These are phyloP conservation scores for Tiliacea aurago DNA, from an alignment of 2,888 invertebrate species.

Conservation along the genomic window DNA sequence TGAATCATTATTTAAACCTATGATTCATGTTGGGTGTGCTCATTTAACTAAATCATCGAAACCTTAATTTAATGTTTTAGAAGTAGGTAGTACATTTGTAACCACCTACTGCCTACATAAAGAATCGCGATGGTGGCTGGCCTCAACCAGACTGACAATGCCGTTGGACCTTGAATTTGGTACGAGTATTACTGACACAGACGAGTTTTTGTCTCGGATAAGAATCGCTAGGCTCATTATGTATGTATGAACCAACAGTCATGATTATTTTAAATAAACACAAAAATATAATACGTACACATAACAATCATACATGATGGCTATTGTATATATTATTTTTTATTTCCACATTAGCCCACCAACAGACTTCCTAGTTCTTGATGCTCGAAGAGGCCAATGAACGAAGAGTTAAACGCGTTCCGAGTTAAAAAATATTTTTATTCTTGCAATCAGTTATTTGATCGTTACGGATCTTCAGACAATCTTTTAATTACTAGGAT, in stretches of 20 bases:
- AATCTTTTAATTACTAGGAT: slow-evolving; percentile 60
- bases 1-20: slow-evolving; percentile 55
- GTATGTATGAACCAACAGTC: slow-evolving; percentile 79
- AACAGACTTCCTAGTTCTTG: slow-evolving; percentile 81
- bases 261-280: slow-evolving; percentile 81
- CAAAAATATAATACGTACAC: slow-evolving; percentile 64
- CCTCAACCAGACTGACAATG: slow-evolving; percentile 72
- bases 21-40: slow-evolving; percentile 34
- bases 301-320: slow-evolving; percentile 57
- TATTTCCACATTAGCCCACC: slow-evolving; percentile 69
- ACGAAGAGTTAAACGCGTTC: slow-evolving; percentile 77
- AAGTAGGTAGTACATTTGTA: slow-evolving; percentile 42
- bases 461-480: slow-evolving; percentile 51
- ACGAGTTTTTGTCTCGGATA: slow-evolving; percentile 83
- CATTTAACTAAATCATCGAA: slow-evolving; percentile 33
- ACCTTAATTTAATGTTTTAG: slow-evolving; percentile 29
- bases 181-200: slow-evolving; percentile 77
- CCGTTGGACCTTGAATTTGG: slow-evolving; percentile 72
- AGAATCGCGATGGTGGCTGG: slow-evolving; percentile 68
- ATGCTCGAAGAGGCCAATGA: slow-evolving; percentile 77
- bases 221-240: slow-evolving; percentile 79
- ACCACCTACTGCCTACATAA: slow-evolving; percentile 57
- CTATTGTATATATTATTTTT: slow-evolving; percentile 76
- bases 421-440: slow-evolving; percentile 30
- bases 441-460: slow-evolving; percentile 22